phyloP scores from a whole-genome alignment of 2,113 vertebrate species.

The Muntiacus reevesi region DNA sequence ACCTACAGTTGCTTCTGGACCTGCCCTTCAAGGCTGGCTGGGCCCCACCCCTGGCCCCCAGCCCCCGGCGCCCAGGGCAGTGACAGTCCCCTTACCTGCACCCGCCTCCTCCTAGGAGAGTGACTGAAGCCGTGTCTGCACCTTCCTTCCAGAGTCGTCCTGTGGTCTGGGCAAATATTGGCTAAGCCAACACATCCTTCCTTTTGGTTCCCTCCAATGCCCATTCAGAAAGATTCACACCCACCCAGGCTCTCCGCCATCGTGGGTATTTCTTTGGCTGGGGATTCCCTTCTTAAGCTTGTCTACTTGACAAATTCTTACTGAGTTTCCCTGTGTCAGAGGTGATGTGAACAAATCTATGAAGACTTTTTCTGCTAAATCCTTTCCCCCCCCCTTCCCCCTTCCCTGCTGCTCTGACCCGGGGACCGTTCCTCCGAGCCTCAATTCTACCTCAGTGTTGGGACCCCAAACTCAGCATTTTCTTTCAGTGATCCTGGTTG shows the following conservation, averaged over 20 bases:
- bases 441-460: neutral
- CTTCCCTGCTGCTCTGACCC: neutral
- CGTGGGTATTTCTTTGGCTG: neutral
- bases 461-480: neutral
- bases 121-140: neutral
- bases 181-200: neutral
- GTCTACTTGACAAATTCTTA: neutral
- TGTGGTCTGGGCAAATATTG: neutral
- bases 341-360: neutral
- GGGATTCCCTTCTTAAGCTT: neutral
- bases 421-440: neutral
- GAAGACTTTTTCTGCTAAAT: neutral
- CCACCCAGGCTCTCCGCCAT: neutral
- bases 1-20: neutral
- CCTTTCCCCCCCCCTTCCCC: neutral
- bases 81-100: neutral
- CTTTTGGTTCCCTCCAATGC: neutral
- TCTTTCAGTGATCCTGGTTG: neutral
- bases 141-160: neutral
- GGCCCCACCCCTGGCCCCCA: neutral
- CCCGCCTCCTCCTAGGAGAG: rapidly evolving
- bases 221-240: neutral
- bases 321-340: neutral
- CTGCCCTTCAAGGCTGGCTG: neutral
- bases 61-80: neutral